Percentiles rank a stretch among this genome's conserved stretches.
These are phyloP conservation scores for Cryptotis parvus DNA, from an alignment of 2,113 vertebrate genomes.

Conservation along the genomic window DNA sequence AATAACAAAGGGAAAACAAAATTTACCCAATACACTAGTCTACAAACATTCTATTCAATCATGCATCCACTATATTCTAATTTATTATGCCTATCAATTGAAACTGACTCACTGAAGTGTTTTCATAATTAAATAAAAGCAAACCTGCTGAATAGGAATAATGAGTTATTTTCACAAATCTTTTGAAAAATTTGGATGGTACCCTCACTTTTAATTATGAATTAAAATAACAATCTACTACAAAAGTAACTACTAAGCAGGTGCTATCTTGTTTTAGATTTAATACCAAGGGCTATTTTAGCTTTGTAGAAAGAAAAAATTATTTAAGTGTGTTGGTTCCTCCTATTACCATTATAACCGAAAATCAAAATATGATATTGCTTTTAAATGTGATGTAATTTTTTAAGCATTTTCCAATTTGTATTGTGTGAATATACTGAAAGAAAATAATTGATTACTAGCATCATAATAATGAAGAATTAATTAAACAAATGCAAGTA, in stretches of 20 bases:
- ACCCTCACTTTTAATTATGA: constrained; percentile 43
- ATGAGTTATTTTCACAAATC: constrained; percentile 44
- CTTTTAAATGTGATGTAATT: constrained; percentile 46
- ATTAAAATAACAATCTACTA: constrained; percentile 49
- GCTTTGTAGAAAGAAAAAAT: constrained; percentile 51
- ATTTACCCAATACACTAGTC: neutral
- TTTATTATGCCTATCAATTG: neutral
- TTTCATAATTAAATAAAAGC: constrained; percentile 56
- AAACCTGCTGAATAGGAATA: constrained; percentile 39
- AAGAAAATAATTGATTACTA: constrained; percentile 29
- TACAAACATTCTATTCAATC: neutral
- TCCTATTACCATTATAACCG: constrained; percentile 7
- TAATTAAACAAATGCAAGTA: constrained; percentile 1
- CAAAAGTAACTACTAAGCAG: constrained; percentile 39
- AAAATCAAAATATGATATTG: constrained; percentile 6
- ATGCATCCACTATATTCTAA: neutral
- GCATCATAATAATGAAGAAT: neutral
- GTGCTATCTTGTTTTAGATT: neutral
- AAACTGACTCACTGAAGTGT: constrained; percentile 40
- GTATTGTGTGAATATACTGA: neutral
- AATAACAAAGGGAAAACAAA: constrained; percentile 49
- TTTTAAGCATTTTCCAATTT: constrained; percentile 28
- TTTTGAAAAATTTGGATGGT: constrained; percentile 10
- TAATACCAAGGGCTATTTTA: constrained; percentile 50
- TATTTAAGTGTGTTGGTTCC: neutral